Evolutionary conservation across 2,797 vertebrate species (phyloP), one percentile per base, ranked within the genome.

Genomic region (Myotis myotis): DNA sequence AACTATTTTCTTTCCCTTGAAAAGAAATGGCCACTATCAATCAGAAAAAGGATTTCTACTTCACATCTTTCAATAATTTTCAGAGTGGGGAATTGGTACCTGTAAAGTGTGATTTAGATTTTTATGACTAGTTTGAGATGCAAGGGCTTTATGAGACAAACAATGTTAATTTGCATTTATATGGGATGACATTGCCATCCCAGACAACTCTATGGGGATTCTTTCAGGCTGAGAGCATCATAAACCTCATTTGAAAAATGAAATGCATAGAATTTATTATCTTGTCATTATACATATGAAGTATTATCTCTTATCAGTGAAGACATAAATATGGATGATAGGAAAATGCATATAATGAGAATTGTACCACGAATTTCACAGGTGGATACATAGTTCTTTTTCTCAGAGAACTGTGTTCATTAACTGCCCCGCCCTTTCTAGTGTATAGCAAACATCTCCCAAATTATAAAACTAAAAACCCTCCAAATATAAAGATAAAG

Each of bases 111-210:
- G 71, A 84, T 72, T 94, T 80, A 72, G 74, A 80, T 79, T 85
- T 93, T 80, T 80, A 64, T 64, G 87, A 64, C 44, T 64, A 53
- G 71, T 64, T 55, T 72, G 74, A 85, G 62, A 84, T 78, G 71
- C 72, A 47, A 80, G 23, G 33, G 53, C 66, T 85, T 85, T 79
- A 66, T 36, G 36, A 94, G 47, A 84, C 68, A 81, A 93, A 93
- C 79, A 79, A 53, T 94, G 74, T 79, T 85, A 53, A 94, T 90
- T 90, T 94, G 74, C 74, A 94, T 94, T 90, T 90, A 94, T 85
- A 90, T 94, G 74, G 64, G 66, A 72, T 30, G 30, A 30, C 81
- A 71, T 64, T 90, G 74, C 74, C 49, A 22, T 60, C 20, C 75
- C 53, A 64, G 87, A 72, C 71, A 80, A 51, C 74, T 91, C 89